Percentiles rank a stretch among this genome's conserved stretches.
phyloP scores from a whole-genome alignment of 2,888 invertebrate genomes.

The Polyommatus icarus region DNA sequence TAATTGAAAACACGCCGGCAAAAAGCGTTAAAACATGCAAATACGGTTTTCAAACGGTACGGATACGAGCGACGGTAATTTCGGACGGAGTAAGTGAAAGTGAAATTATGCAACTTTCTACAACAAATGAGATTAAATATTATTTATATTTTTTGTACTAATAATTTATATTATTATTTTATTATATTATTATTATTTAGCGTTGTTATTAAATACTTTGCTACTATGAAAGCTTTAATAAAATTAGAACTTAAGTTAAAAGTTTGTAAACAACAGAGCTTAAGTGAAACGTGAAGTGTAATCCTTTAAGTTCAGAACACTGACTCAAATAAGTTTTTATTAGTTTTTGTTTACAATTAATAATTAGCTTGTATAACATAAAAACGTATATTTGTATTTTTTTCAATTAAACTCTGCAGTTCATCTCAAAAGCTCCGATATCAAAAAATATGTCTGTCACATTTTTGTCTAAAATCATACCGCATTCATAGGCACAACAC shows the following conservation, averaged over 20 bases:
- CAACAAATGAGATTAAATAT: constrained; percentile 33
- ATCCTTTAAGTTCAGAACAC: neutral
- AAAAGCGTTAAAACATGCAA: constrained; percentile 63
- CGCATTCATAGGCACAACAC: neutral
- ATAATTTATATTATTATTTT: neutral
- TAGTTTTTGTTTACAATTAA: too few species aligned
- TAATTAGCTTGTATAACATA: too few species aligned
- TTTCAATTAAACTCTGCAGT: neutral
- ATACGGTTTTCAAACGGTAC: constrained; percentile 63
- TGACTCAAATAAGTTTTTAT: too few species aligned
- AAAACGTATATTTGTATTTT: neutral
- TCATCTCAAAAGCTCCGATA: neutral
- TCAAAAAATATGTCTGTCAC: neutral
- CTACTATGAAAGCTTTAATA: neutral
- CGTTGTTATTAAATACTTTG: neutral
- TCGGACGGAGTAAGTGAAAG: constrained; percentile 68
- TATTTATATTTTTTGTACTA: neutral
- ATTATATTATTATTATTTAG: neutral
- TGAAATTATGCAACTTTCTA: constrained; percentile 79
- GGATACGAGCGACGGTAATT: constrained; percentile 66
- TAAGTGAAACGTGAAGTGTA: neutral
- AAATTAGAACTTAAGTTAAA: neutral
- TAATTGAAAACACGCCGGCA: constrained; percentile 50
- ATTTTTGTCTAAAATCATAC: neutral
- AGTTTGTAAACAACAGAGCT: neutral